Percentiles rank a stretch among this genome's conserved stretches.
Evolutionary conservation across 1,140 invertebrate species (phyloP).

Genomic region (Drosophila lowei): DNA sequence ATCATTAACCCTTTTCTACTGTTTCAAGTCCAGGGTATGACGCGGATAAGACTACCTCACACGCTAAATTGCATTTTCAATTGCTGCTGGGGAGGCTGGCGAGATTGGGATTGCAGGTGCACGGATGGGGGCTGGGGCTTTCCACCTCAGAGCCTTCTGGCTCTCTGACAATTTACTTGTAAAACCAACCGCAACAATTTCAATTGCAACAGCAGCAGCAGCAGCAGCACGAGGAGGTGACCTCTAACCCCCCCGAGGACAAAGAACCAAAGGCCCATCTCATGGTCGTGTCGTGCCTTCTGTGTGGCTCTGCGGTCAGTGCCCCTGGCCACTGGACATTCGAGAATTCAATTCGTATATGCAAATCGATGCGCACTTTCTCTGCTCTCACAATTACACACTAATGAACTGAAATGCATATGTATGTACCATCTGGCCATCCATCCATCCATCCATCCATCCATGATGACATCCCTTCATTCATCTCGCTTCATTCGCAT

Average conservation of each 20-base stretch:
- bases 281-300: conserved; percentile 1
- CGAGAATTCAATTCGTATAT: conserved; percentile 55
- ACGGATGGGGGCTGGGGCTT: too few relatives aligned
- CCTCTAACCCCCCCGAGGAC: neutral
- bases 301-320: conserved; percentile 39
- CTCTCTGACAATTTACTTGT: conserved; percentile 61
- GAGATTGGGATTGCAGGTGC: too few relatives aligned
- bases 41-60: conserved; percentile 7
- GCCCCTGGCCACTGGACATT: conserved; percentile 34
- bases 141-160: too few relatives aligned
- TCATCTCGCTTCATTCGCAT: conserved; percentile 15
- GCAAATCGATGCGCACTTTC: conserved; percentile 27
- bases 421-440: neutral
- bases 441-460: neutral
- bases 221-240: neutral
- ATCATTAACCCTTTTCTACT: too few relatives aligned
- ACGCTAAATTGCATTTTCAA: conserved; percentile 66
- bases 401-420: conserved; percentile 55
- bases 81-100: conserved; percentile 20
- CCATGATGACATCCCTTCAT: neutral
- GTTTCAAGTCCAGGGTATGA: too few relatives aligned
- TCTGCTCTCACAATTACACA: conserved; percentile 44
- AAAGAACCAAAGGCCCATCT: neutral
- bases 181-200: conserved; percentile 68
- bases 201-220: conserved; percentile 37